phyloP scores from a whole-genome alignment of 2,888 invertebrate genomes.

The Drosophila seclusa region DNA sequence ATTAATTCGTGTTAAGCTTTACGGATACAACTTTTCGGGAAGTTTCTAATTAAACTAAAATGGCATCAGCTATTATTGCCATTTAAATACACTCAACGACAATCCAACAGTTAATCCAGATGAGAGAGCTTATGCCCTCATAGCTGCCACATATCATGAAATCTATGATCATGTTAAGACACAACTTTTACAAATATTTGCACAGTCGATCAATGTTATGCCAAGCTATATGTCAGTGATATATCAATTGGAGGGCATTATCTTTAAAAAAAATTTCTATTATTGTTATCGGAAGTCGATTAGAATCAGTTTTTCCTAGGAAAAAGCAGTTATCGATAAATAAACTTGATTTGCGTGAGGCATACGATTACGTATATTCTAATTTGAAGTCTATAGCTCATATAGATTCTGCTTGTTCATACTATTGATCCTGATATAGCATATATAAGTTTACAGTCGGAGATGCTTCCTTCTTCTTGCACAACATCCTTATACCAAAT shows the following conservation, averaged over 20 bases:
- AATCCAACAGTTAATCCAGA: not conserved
- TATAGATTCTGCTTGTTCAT: not conserved
- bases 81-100: not conserved
- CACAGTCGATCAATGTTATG: not conserved
- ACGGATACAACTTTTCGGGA: constrained; percentile 10
- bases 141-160: not conserved
- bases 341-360: not conserved
- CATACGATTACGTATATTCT: not conserved
- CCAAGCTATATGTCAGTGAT: not conserved
- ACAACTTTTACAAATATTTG: not conserved
- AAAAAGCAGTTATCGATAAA: not conserved
- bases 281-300: not conserved
- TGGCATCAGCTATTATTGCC: not conserved
- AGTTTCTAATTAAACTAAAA: not conserved
- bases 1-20: constrained; percentile 15
- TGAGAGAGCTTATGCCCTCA: not conserved
- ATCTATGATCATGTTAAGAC: not conserved
- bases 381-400: not conserved
- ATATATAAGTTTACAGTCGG: not conserved
- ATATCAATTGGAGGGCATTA: too few species aligned
- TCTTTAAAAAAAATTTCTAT: not conserved
- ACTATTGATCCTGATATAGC: not conserved
- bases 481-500: not conserved
- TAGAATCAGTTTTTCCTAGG: not conserved
- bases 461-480: not conserved